A percentile compares a stretch with the other conserved stretches of the same genome.
These are phyloP conservation scores for Caenorhabditis sp. DNA, from an alignment of 2,888 invertebrate genomes.

Conservation along the genomic window DNA sequence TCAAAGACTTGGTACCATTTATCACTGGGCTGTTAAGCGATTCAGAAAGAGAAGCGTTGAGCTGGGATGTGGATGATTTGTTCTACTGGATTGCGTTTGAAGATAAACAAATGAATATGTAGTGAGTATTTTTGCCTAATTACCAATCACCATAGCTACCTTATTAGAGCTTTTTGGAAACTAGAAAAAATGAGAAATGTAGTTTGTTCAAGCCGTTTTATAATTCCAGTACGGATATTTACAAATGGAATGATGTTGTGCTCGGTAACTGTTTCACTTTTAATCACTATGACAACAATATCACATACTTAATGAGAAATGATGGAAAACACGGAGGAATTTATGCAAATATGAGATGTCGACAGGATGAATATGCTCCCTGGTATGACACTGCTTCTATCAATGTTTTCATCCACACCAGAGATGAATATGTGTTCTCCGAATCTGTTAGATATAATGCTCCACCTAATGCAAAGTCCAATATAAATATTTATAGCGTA, in stretches of 20 bases:
- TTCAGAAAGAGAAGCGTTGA: constrained; percentile 28
- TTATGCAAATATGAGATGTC: constrained; percentile 42
- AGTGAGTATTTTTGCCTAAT: constrained; percentile 14
- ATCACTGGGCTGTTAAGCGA: constrained; percentile 35
- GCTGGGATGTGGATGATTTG: constrained; percentile 52
- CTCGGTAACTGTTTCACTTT: constrained; percentile 59
- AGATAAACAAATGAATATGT: constrained; percentile 36
- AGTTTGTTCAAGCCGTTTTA: no score
- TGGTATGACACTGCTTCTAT: constrained; percentile 56
- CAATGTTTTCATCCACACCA: constrained; percentile 50
- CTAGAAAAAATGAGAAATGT: no score
- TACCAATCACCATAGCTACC: no score
- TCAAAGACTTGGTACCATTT: constrained; percentile 57
- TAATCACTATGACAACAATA: constrained; percentile 42
- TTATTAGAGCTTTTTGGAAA: no score
- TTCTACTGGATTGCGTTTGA: constrained; percentile 58
- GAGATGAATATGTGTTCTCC: constrained; percentile 49
- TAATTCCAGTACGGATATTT: constrained; percentile 42
- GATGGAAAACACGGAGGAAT: constrained; percentile 45
- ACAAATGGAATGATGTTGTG: constrained; percentile 52
- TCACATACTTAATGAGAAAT: constrained; percentile 30
- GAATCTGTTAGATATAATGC: constrained; percentile 54
- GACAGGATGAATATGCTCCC: constrained; percentile 49
- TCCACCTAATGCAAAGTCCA: constrained; percentile 34
- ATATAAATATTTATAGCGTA: constrained; percentile 36